A percentile compares a stretch with the other conserved stretches of the same genome.
These are phyloP conservation scores for Meda fulgida DNA, from an alignment of 2,797 vertebrate genomes.

Conservation along the genomic window DNA sequence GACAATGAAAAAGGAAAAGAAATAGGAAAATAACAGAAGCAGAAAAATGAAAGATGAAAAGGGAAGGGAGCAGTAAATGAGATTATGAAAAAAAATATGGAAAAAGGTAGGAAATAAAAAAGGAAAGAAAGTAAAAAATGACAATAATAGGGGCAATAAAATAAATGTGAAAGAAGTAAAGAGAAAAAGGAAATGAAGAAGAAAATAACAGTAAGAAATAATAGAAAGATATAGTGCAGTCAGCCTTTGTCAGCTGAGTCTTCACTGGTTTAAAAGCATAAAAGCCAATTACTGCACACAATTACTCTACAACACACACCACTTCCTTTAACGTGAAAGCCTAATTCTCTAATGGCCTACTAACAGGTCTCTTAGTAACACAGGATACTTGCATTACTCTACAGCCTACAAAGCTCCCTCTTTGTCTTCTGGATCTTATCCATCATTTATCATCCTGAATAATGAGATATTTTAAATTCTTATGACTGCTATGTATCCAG, in stretches of 20 bases:
- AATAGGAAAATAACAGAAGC: not conserved
- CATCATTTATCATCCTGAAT: constrained; percentile 30
- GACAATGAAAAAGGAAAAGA: not conserved
- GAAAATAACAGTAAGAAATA: not conserved
- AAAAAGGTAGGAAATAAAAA: not conserved
- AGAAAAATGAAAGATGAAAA: not conserved
- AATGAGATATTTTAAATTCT: constrained; percentile 40
- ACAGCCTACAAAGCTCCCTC: not conserved
- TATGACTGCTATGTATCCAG: constrained; percentile 50
- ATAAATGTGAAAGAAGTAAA: not conserved
- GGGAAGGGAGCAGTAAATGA: not conserved
- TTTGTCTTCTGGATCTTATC: constrained; percentile 21
- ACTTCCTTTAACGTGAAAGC: constrained; percentile 46
- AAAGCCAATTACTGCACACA: constrained; percentile 43
- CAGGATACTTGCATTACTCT: constrained; percentile 14
- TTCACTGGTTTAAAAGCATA: constrained; percentile 56
- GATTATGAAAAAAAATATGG: not conserved
- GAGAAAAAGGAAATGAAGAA: not conserved
- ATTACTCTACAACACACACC: constrained; percentile 45
- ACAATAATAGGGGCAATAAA: not conserved
- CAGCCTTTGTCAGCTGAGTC: constrained; percentile 18
- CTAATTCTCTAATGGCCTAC: constrained; percentile 16
- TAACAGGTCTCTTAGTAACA: constrained; percentile 31
- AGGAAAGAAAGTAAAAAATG: not conserved
- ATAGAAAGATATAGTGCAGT: constrained; percentile 13